A percentile compares a stretch with the other conserved stretches of the same genome.
These are phyloP conservation scores for Hirtodrosophila confusa DNA, from an alignment of 2,888 invertebrate species.

Conservation along the genomic window DNA sequence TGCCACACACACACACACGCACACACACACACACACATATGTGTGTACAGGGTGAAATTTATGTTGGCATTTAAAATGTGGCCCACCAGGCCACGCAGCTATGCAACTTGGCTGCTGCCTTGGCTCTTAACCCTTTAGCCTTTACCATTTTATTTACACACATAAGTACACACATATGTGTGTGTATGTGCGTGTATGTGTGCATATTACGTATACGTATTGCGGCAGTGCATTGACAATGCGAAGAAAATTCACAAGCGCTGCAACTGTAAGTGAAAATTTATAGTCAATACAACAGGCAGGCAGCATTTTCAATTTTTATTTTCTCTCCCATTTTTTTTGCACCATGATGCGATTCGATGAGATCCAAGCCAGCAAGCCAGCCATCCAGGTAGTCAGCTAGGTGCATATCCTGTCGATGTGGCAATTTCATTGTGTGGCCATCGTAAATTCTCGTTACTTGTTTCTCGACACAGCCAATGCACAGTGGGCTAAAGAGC, in stretches of 20 bases:
- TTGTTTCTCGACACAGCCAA: constrained; percentile 23
- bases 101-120: constrained; percentile 21
- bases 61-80: constrained; percentile 70
- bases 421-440: constrained; percentile 74
- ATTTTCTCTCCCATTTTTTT: constrained; percentile 7
- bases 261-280: constrained; percentile 67
- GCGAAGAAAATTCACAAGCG: constrained; percentile 45
- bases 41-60: constrained; percentile 42
- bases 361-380: constrained; percentile 19
- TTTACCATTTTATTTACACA: constrained; percentile 43
- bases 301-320: constrained; percentile 51
- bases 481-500: constrained; percentile 8
- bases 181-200: constrained; percentile 10
- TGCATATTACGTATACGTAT: constrained; percentile 45
- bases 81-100: constrained; percentile 44
- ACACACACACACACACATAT: constrained; percentile 9
- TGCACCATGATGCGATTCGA: constrained; percentile 3
- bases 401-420: constrained; percentile 40
- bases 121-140: constrained; percentile 43
- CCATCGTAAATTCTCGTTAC: constrained; percentile 78
- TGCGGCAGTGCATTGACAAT: constrained; percentile 49
- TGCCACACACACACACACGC: constrained; percentile 17
- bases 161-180: constrained; percentile 5
- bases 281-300: constrained; percentile 67
- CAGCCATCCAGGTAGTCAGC: constrained; percentile 9